Base-by-base conservation (phyloP, 2,113 vertebrate species). In the Stercorarius parasiticus region DNA sequence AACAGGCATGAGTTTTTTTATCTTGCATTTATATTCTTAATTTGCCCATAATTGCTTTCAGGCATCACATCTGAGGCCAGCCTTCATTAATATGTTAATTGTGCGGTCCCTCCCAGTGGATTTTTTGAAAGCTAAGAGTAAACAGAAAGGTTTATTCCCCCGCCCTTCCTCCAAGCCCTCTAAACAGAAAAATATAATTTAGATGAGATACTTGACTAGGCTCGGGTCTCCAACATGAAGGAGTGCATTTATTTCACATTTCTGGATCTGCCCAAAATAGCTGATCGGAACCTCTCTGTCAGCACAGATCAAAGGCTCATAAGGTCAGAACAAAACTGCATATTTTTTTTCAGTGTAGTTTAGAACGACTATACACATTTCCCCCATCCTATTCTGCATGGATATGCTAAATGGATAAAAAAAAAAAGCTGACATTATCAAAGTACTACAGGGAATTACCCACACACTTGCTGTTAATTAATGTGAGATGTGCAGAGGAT, bases 21-120 rank as follows among this genome's bases (percentile, higher is more conserved):
- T 81, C 82, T 95, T 59, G 67, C 82, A 93, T 97, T 94, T 96
- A 91, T 96, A 89, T 91, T 94, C 89, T 95, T 97, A 85, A 94
- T 97, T 96, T 93, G 92, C 89, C 64, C 64, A 61, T 96, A 96
- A 95, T 93, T 93, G 80, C 94, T 96, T 96, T 93, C 94, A 92
- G 82, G 70, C 82, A 93, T 66, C 88, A 66, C 95, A 98, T 97
- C 91, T 95, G 93, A 97, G 95, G 95, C 94, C 91, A 94, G 66
- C 52, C 66, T 92, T 97, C 93, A 97, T 97, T 97, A 98, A 94
- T 96, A 97, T 97, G 96, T 93, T 97, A 97, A 97, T 97, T 97
- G 95, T 83, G 52, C 89, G 79, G 96, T 61, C 81, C 77, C 14
- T 96, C 97, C 94, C 97, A 81, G 67, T 94, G 80, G 96, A 85